These are phyloP conservation scores for Pycnonotus jocosus DNA, from an alignment of 2,113 vertebrate species.

Conservation along the genomic window DNA sequence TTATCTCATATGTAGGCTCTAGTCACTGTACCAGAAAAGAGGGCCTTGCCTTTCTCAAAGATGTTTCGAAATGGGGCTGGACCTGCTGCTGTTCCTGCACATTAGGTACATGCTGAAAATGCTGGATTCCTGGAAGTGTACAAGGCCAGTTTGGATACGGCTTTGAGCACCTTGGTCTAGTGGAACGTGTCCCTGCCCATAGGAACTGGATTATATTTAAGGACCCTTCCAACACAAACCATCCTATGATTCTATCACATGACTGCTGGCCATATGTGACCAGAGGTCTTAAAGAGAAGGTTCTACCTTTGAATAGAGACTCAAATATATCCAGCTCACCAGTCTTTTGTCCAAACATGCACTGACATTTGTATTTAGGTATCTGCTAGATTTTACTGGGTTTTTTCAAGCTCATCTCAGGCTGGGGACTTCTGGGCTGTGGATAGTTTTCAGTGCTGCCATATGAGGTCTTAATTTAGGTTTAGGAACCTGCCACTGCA, in stretches of 20 bases:
- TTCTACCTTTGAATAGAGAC: neutral
- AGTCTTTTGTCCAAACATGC: neutral
- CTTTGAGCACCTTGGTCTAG: neutral
- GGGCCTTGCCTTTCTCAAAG: neutral
- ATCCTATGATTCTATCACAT: neutral
- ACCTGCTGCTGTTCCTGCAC: neutral
- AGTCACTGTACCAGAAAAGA: neutral
- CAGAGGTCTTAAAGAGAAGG: neutral
- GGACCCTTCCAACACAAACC: neutral
- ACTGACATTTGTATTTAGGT: rapidly evolving
- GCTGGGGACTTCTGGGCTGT: neutral
- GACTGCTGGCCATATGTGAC: neutral
- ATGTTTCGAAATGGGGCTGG: neutral
- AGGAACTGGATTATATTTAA: neutral
- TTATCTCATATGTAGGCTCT: neutral
- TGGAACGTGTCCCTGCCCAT: neutral
- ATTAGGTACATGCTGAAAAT: neutral
- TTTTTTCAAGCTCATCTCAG: neutral
- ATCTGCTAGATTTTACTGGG: neutral
- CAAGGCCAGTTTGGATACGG: neutral
- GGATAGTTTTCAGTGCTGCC: neutral
- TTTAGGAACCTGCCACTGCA: neutral
- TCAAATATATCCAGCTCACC: neutral
- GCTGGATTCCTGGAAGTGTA: neutral
- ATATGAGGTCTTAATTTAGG: neutral